Conservation (phyloP, 2,113 vertebrate species). For the Eptatretus burgeri region DNA sequence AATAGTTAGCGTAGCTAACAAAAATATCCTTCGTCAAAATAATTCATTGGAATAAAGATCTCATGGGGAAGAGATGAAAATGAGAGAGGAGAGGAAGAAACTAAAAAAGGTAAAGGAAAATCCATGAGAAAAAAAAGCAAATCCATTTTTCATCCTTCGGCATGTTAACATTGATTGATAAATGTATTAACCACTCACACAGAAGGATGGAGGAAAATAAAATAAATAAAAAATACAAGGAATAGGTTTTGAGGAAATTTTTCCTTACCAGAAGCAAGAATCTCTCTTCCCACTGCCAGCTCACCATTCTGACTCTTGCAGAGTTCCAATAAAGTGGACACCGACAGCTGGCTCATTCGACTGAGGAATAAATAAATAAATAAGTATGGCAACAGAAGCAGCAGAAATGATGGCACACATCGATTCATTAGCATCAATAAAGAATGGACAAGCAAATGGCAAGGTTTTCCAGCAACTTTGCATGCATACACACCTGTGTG, state of each 20-base stretch:
- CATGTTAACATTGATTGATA: neutral
- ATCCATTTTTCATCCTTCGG: neutral
- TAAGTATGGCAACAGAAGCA: too few species aligned
- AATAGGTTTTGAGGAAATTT: neutral
- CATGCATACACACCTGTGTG: slow-evolving; percentile 29
- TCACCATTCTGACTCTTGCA: slow-evolving; percentile 57
- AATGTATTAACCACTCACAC: neutral
- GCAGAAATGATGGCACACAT: too few species aligned
- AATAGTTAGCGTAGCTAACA: too few species aligned
- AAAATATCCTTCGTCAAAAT: too few species aligned
- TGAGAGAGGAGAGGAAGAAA: neutral
- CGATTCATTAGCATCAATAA: too few species aligned
- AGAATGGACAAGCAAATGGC: neutral
- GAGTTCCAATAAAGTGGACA: slow-evolving; percentile 44
- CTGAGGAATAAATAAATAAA: slow-evolving; percentile 13
- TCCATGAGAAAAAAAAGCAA: too few species aligned
- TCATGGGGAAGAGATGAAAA: too few species aligned
- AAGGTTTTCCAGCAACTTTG: neutral
- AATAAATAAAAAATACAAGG: too few species aligned
- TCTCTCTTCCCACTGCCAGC: slow-evolving; percentile 49
- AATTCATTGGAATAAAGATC: too few species aligned
- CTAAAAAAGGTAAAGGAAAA: neutral
- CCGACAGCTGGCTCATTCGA: slow-evolving; percentile 54
- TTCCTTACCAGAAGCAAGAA: slow-evolving; percentile 46
- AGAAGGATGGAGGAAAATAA: neutral